Evolutionary conservation across 2,888 invertebrate genomes (phyloP).

Genomic region (Meteorus cinctellus): DNA sequence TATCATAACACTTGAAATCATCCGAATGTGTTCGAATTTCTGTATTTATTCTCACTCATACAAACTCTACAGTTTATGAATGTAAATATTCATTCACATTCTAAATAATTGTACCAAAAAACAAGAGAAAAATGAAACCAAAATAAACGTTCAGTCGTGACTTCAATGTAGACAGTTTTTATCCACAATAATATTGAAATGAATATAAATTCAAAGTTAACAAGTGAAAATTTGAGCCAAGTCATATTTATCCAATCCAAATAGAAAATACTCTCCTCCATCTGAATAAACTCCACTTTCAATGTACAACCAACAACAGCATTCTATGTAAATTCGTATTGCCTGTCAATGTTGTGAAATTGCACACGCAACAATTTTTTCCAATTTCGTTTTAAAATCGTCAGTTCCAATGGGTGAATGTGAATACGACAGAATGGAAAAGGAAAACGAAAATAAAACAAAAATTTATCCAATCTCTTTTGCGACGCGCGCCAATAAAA

Average conservation of each 20-base stretch:
- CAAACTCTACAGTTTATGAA: no score
- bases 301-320: not conserved
- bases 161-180: no score
- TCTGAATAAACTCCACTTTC: not conserved
- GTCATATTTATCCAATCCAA: no score
- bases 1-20: no score
- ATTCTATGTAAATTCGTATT: not conserved
- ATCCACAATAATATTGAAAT: not conserved
- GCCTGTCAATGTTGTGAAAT: not conserved
- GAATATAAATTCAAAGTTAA: not conserved
- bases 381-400: conserved; percentile 30
- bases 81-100: no score
- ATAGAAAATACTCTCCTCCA: no score
- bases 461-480: conserved; percentile 34
- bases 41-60: no score
- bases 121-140: no score
- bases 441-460: conserved; percentile 1
- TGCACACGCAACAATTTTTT: conserved; percentile 30
- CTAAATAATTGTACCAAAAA: no score
- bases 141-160: no score
- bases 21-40: no score
- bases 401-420: conserved; percentile 10
- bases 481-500: conserved; percentile 40
- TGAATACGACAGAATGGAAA: conserved; percentile 6
- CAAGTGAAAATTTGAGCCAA: not conserved